A percentile compares a stretch with the other conserved stretches of the same genome.
phyloP scores from a whole-genome alignment of 1,140 invertebrate genomes.

The Drosophila biarmipes region DNA sequence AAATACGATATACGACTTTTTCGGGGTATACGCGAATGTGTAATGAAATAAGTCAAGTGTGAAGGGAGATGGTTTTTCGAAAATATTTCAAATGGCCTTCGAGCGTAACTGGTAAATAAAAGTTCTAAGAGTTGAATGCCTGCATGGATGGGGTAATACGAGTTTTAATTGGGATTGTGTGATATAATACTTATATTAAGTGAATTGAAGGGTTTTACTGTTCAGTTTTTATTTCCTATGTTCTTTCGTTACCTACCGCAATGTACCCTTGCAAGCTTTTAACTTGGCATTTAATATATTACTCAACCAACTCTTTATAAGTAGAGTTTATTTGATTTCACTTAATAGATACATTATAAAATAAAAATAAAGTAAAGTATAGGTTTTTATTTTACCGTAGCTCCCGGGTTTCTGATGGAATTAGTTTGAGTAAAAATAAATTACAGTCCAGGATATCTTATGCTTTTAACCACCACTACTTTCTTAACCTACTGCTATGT shows the following conservation, averaged over 20 bases:
- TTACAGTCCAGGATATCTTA: not conserved
- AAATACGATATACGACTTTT: conserved; percentile 16
- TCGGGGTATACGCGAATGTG: conserved; percentile 2
- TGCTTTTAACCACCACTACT: conserved; percentile 10
- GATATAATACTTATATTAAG: not conserved
- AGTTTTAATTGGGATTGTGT: conserved; percentile 4
- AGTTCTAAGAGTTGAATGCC: conserved; percentile 9
- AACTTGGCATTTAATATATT: not conserved
- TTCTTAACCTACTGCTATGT: not conserved
- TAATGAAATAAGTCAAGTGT: conserved; percentile 69
- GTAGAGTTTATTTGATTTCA: too few species aligned
- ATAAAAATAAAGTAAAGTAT: too few species aligned
- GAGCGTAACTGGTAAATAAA: not conserved
- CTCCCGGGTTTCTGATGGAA: conserved; percentile 9
- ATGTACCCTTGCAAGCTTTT: not conserved
- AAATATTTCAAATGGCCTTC: conserved; percentile 14
- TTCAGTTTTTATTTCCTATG: not conserved
- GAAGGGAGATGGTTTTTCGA: conserved; percentile 18
- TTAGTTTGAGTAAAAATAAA: conserved; percentile 24
- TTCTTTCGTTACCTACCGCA: not conserved
- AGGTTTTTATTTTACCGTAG: not conserved
- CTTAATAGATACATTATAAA: too few species aligned
- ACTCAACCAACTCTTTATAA: not conserved
- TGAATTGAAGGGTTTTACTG: not conserved
- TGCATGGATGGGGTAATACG: conserved; percentile 8